Evolutionary conservation across 2,888 invertebrate genomes (phyloP), one percentile per base, ranked within the genome.

Genomic region (Achlya flavicornis): DNA sequence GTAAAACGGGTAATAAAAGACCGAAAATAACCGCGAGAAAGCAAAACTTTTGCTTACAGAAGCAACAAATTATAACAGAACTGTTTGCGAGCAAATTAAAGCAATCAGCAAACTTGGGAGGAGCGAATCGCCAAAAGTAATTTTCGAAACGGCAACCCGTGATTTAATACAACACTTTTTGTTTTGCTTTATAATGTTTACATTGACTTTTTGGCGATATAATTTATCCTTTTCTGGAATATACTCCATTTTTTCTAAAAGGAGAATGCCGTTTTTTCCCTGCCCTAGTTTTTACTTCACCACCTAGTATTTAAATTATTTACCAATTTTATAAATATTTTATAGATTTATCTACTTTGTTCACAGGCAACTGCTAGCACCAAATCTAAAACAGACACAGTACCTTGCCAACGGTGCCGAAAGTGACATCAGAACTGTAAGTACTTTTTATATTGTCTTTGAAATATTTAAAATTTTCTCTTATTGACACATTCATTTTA

Each of bases 351-450:
- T 62, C 35, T 41, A 71, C 57, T 74, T 90, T 91, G 88, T 86
- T 95, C 95, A 61, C 96, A 98, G 98, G 89, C 97, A 98, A 97
- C 96, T 98, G 87, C 96, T 98, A 92, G 98, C 98, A 87, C 98
- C 98, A 69, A 98, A 98, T 92, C 95, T 98, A 86, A 96, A 97
- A 90, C 98, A 98, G 94, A 98, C 97, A 85, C 98, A 98, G 90
- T 98, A 96, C 92, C 95, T 98, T 84, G 95, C 96, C 69, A 97
- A 96, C 86, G 97, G 97, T 81, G 97, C 97, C 72, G 97, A 97
- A 84, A 97, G 97, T 86, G 95, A 96, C 84, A 95, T 97, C 65
- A 96, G 97, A 93, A 96, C 97, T 95, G 97, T 97, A 90, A 95
- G 94, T 86, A 43, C 11, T 63, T 35, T 12, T 33, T 11, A 57